These are phyloP conservation scores for Columba livia DNA, from an alignment of 2,113 vertebrate species.

Conservation along the genomic window DNA sequence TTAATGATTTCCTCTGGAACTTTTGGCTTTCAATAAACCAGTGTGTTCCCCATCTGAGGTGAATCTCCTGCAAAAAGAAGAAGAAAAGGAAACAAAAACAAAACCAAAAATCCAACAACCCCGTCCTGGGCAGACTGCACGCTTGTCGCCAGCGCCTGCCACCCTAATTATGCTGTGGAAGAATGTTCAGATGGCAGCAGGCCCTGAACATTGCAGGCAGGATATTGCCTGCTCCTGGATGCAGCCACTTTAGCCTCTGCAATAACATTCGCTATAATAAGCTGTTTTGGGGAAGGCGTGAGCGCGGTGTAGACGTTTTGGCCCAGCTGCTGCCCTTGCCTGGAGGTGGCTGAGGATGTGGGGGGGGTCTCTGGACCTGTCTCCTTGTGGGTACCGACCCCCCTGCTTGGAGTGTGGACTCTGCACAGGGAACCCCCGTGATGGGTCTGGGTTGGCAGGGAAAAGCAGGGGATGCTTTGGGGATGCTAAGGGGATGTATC, in stretches of 20 bases:
- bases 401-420: rapidly evolving
- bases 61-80: neutral
- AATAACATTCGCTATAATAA: conserved; percentile 18
- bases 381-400: neutral
- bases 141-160: neutral
- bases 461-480: neutral
- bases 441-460: neutral
- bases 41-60: neutral
- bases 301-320: neutral
- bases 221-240: conserved; percentile 53
- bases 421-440: rapidly evolving
- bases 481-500: too few species aligned
- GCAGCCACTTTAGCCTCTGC: neutral
- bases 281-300: neutral
- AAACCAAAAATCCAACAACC: neutral
- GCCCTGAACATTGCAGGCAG: conserved; percentile 61
- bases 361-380: rapidly evolving
- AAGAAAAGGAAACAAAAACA: neutral
- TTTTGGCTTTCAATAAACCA: neutral
- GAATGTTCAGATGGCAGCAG: conserved; percentile 20
- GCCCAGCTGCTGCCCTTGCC: neutral
- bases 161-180: neutral
- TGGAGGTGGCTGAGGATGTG: rapidly evolving
- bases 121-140: rapidly evolving
- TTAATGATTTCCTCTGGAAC: conserved; percentile 21